These are phyloP conservation scores for Amphiduros pacificus DNA, from an alignment of 2,888 invertebrate species.

Conservation along the genomic window DNA sequence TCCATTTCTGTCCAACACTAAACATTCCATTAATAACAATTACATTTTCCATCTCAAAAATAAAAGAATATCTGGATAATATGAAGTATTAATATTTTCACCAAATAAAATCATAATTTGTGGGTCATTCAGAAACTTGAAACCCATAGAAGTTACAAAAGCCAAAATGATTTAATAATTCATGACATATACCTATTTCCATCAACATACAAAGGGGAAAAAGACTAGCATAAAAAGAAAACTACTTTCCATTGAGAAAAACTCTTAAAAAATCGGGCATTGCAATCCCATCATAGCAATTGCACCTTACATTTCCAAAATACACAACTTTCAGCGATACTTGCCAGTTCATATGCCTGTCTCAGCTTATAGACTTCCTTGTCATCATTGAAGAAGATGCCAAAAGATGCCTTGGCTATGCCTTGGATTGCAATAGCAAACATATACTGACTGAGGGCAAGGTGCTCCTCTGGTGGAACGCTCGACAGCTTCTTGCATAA, in stretches of 20 bases:
- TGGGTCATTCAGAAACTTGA: no score
- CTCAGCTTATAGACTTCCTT: slow-evolving; percentile 44
- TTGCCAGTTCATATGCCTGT: slow-evolving; percentile 47
- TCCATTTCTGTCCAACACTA: slow-evolving; percentile 50
- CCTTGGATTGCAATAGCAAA: slow-evolving; percentile 46
- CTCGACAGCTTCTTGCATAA: slow-evolving; percentile 45
- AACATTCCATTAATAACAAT: no score
- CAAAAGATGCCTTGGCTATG: slow-evolving; percentile 41
- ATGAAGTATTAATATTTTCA: no score
- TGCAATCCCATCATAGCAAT: no score
- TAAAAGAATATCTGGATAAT: no score
- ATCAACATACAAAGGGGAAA: background rate
- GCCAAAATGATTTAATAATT: no score
- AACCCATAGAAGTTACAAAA: no score
- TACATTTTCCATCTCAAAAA: no score
- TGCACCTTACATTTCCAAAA: no score
- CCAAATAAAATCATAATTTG: no score
- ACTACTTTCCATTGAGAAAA: no score
- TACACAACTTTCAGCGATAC: slow-evolving; percentile 16
- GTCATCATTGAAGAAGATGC: slow-evolving; percentile 44
- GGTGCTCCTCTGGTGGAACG: slow-evolving; percentile 49
- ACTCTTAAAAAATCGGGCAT: background rate
- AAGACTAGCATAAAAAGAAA: no score
- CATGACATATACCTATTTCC: background rate
- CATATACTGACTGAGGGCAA: slow-evolving; percentile 52